Conservation (phyloP, 2,113 vertebrate species). For the Thunnus thynnus region DNA sequence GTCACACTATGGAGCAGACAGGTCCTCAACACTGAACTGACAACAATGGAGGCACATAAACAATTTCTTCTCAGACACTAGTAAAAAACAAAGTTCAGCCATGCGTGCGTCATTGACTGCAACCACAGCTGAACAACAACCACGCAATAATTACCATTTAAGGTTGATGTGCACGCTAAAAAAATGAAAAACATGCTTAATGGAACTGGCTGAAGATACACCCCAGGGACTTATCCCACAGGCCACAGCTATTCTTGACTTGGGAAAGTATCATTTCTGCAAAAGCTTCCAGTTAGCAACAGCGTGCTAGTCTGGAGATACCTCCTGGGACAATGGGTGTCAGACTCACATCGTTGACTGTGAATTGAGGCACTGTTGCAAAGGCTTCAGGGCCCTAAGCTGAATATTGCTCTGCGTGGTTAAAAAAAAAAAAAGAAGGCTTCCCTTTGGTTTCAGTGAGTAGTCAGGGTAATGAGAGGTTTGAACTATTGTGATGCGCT, state of each 20-base stretch:
- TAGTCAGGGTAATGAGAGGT: slow-evolving; percentile 59
- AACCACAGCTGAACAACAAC: slow-evolving; percentile 27
- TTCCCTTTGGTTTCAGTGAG: slow-evolving; percentile 55
- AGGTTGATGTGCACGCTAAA: slow-evolving; percentile 61
- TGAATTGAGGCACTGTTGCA: slow-evolving; percentile 72
- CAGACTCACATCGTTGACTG: slow-evolving; percentile 71
- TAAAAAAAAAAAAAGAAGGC: neutral
- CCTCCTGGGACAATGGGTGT: slow-evolving; percentile 73
- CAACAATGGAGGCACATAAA: neutral
- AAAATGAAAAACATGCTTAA: slow-evolving; percentile 54
- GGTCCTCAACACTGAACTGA: neutral
- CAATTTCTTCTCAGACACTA: slow-evolving; percentile 22
- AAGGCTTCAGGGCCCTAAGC: slow-evolving; percentile 34
- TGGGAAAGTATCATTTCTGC: slow-evolving; percentile 82
- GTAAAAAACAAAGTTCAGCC: slow-evolving; percentile 28
- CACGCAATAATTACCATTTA: slow-evolving; percentile 78
- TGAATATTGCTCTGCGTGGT: slow-evolving; percentile 52
- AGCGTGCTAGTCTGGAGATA: slow-evolving; percentile 65
- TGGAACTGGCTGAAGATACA: slow-evolving; percentile 43
- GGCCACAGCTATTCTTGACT: slow-evolving; percentile 81
- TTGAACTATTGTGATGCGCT: slow-evolving; percentile 61
- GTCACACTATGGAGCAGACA: slow-evolving; percentile 27
- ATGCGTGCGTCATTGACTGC: slow-evolving; percentile 41
- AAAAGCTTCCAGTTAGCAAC: slow-evolving; percentile 68
- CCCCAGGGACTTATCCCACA: slow-evolving; percentile 69